These are phyloP conservation scores for Clarias macrocephalus DNA, from an alignment of 2,113 vertebrate genomes.

Conservation along the genomic window DNA sequence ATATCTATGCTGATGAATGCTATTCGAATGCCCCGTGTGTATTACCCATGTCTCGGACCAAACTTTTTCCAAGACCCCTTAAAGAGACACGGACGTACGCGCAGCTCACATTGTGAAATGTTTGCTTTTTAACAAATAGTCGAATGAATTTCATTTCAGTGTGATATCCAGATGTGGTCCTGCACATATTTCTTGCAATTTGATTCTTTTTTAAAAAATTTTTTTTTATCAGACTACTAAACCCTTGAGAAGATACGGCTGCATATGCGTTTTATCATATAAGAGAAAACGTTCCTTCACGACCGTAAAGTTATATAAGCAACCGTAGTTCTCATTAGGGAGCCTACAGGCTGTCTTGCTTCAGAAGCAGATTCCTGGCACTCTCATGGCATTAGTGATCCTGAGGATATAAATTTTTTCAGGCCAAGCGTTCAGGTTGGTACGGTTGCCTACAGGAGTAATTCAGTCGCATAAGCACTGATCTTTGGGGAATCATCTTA, in stretches of 20 bases:
- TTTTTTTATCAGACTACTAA: too few species aligned
- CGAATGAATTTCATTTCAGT: neutral
- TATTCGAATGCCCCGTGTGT: neutral
- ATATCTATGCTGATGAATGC: neutral
- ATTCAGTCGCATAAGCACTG: too few species aligned
- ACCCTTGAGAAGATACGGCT: too few species aligned
- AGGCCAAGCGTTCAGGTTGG: neutral
- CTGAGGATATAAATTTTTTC: neutral
- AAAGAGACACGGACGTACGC: neutral
- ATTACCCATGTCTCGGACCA: neutral
- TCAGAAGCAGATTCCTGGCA: neutral
- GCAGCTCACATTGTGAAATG: neutral
- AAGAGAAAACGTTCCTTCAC: neutral
- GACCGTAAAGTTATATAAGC: neutral
- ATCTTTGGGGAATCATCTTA: neutral
- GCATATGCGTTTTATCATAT: neutral
- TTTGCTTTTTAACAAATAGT: neutral
- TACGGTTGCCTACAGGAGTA: neutral
- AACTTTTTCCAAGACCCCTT: neutral
- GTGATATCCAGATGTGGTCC: neutral
- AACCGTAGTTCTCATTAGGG: neutral
- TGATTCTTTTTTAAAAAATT: too few species aligned
- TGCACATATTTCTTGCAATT: too few species aligned
- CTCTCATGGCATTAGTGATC: neutral
- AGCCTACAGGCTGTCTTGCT: neutral